Evolutionary conservation across 2,888 invertebrate species (phyloP).

Genomic region (Thelaira solivaga): DNA sequence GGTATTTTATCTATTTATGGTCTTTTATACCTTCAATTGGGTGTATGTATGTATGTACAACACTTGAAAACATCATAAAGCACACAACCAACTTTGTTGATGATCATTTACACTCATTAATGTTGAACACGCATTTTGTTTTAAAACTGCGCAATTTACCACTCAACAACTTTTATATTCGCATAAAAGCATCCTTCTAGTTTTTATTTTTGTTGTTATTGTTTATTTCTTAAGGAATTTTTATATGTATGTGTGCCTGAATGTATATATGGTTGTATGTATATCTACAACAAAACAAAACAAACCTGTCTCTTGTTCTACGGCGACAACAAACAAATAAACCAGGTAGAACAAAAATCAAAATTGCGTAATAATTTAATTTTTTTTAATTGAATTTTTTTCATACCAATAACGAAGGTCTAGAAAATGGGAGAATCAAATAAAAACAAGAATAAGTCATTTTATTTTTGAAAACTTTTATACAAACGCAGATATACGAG

Average conservation of each 20-base stretch:
- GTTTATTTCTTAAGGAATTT: slow-evolving; percentile 32
- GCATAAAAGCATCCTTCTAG: slow-evolving; percentile 30
- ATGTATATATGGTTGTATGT: too few species aligned
- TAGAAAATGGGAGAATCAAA: slow-evolving; percentile 52
- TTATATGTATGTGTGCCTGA: too few species aligned
- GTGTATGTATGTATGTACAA: too few species aligned
- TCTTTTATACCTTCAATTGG: too few species aligned
- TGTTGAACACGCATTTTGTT: slow-evolving; percentile 30
- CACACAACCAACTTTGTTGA: slow-evolving; percentile 41
- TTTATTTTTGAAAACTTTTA: slow-evolving; percentile 19
- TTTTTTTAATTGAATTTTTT: background rate
- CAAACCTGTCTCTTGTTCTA: slow-evolving; percentile 51
- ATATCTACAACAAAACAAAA: background rate
- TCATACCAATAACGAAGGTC: slow-evolving; percentile 48
- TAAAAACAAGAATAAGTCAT: slow-evolving; percentile 26
- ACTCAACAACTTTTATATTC: background rate
- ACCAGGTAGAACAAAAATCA: slow-evolving; percentile 31
- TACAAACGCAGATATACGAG: too few species aligned
- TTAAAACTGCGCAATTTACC: slow-evolving; percentile 41
- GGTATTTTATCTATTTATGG: too few species aligned
- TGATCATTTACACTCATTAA: background rate
- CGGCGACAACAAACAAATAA: slow-evolving; percentile 35
- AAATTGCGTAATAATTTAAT: slow-evolving; percentile 46
- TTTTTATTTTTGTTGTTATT: background rate
- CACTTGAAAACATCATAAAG: too few species aligned